Conservation (phyloP, 2,888 invertebrate species). For the Dendrolimus pini region DNA sequence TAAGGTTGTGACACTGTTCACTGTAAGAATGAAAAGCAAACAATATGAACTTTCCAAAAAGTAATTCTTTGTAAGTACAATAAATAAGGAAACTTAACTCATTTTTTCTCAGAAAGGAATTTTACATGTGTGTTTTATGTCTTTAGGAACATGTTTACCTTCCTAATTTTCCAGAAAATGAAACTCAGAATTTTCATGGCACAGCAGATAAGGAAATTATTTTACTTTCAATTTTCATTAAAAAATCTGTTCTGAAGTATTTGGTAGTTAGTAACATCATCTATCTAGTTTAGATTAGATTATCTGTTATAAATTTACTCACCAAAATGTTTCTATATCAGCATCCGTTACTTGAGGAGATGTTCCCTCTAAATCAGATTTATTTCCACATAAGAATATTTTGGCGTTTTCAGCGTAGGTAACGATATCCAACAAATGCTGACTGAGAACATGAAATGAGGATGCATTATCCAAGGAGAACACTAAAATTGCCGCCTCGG, state of each 20-base stretch:
- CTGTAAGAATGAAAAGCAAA: conserved; percentile 55
- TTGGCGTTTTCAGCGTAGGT: conserved; percentile 96
- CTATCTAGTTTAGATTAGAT: no score
- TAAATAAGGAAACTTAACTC: no score
- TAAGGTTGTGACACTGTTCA: conserved; percentile 93
- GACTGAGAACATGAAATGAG: conserved; percentile 93
- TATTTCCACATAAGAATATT: conserved; percentile 96
- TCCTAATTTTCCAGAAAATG: no score
- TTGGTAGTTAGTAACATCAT: no score
- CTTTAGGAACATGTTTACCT: no score
- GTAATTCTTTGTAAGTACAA: no score
- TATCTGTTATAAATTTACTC: conserved; percentile 21
- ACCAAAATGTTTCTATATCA: conserved; percentile 94
- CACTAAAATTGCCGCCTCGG: conserved; percentile 94
- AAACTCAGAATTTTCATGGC: no score
- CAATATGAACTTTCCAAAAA: background rate
- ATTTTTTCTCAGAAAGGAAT: no score
- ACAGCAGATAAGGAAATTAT: no score
- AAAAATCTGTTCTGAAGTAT: no score
- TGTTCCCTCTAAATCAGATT: conserved; percentile 85
- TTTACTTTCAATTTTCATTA: no score
- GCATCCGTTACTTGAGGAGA: conserved; percentile 88
- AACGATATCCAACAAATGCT: conserved; percentile 94
- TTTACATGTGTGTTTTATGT: no score
- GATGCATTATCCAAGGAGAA: conserved; percentile 94